Conservation (phyloP, 1,140 invertebrate species). For the Olivierus martensii region DNA sequence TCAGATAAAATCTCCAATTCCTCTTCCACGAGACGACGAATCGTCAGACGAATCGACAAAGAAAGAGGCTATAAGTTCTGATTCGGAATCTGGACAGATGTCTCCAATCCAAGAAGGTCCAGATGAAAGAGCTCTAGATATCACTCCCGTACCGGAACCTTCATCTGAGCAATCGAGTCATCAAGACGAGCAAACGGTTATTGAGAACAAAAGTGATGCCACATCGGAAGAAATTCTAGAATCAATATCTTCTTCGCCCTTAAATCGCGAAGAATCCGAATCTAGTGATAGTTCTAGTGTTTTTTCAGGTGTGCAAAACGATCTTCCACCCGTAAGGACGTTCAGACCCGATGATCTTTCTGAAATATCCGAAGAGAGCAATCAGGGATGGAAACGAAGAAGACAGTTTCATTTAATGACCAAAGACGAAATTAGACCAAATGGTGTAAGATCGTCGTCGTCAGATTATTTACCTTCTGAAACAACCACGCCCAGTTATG, state of each 20-base stretch:
- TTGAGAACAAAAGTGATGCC: constrained; percentile 12
- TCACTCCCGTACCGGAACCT: constrained; percentile 13
- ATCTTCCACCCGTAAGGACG: neutral
- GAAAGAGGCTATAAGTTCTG: constrained; percentile 8
- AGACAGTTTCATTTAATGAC: neutral
- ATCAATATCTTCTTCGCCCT: neutral
- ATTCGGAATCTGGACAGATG: neutral
- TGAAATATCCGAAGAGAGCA: constrained; percentile 23
- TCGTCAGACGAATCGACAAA: constrained; percentile 18
- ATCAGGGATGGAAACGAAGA: neutral
- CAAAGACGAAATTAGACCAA: neutral
- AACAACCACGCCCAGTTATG: constrained; percentile 22
- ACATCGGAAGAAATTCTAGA: constrained; percentile 12
- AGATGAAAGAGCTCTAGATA: neutral
- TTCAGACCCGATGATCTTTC: constrained; percentile 10
- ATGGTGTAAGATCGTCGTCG: constrained; percentile 7
- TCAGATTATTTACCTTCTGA: constrained; percentile 17
- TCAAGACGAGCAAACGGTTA: constrained; percentile 14
- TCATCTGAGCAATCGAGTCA: constrained; percentile 16
- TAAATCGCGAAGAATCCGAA: constrained; percentile 1
- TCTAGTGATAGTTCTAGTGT: constrained; percentile 14
- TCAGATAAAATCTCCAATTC: neutral
- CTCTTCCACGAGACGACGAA: constrained; percentile 11
- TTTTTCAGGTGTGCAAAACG: constrained; percentile 10
- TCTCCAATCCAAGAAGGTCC: neutral